Evolutionary conservation across 2,797 vertebrate genomes (phyloP).

Genomic region (Acomys russatus): DNA sequence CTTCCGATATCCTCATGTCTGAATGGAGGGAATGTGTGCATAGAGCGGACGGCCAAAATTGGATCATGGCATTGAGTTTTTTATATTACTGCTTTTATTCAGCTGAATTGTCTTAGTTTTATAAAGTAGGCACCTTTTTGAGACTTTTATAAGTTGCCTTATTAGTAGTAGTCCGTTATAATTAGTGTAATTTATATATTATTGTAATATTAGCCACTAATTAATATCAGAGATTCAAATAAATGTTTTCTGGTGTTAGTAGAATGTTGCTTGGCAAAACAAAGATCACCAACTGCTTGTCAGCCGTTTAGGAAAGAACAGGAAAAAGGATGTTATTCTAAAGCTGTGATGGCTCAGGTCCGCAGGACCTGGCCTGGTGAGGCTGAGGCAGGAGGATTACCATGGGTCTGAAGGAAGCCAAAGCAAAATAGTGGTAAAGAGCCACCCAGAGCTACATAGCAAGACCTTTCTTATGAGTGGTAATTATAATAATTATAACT

Average conservation of each 20-base stretch:
- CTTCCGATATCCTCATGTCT: not conserved
- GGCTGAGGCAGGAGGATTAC: not conserved
- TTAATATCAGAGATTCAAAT: constrained; percentile 50
- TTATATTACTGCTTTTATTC: too few species aligned
- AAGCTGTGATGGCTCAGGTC: not conserved
- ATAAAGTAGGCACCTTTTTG: too few species aligned
- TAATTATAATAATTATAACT: not conserved
- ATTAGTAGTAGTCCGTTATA: not conserved
- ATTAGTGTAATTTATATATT: not conserved
- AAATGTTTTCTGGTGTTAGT: constrained; percentile 37
- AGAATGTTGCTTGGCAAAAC: constrained; percentile 30
- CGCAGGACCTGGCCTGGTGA: not conserved
- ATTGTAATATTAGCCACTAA: not conserved
- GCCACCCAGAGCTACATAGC: not conserved
- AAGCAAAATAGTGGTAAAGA: not conserved
- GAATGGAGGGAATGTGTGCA: not conserved
- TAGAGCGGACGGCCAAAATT: not conserved
- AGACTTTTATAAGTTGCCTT: not conserved
- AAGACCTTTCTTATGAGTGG: not conserved
- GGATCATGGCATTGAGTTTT: not conserved
- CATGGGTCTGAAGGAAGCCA: not conserved
- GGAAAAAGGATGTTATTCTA: not conserved
- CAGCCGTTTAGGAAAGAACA: not conserved
- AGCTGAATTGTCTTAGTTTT: too few species aligned
- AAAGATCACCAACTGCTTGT: not conserved